Evolutionary conservation across 1,140 invertebrate genomes (phyloP), one percentile per base, ranked within the genome.

Genomic region (Meloidogyne hapla): DNA sequence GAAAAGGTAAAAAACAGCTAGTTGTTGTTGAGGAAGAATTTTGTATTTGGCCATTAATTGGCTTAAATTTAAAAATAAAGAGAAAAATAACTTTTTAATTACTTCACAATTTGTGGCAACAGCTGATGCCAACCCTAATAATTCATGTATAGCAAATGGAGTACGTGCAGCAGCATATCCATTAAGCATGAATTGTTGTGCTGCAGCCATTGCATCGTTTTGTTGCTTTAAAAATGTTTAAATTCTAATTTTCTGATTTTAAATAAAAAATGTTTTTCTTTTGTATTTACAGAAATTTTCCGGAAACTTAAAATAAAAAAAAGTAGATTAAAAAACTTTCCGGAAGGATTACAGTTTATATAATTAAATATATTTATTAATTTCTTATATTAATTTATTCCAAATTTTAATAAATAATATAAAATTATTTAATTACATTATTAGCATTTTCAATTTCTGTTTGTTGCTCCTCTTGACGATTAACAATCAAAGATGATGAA

Each of bases 121-220:
- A 21, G 80, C 77, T 13, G 18, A 75, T 28, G 68, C 80, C 67
- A 81, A 61, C 2, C 80, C 80, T 23, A 81, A 62, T n/a, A 81
- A 84, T 56, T 81, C 72, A 45, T 80, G 62, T 62, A 80, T 80
- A 25, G 66, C 79, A 79, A 80, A 80, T 8, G 61, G 61, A 8
- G 71, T 73, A 15, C 71, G 42, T 28, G 56, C 71, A 42, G 28
- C 64, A n/a, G 56, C 56, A 64, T 73, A 67, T 9, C 71, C 48
- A 33, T 73, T 73, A 61, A 73, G 23, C 48, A 73, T 73, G 48
- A 56, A 73, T 18, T 61, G 71, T 8, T 61, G 15, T 28, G 61
- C 28, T 56, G 48, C 23, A 18, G 21, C 18, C 21, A 73, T n/a
- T 13, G 56, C 12, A 56, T 56, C n/a, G n/a, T 56, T 56, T n/a